Evolutionary conservation across 2,797 vertebrate species (phyloP), one percentile per base, ranked within the genome.

Genomic region (Choloepus didactylus): DNA sequence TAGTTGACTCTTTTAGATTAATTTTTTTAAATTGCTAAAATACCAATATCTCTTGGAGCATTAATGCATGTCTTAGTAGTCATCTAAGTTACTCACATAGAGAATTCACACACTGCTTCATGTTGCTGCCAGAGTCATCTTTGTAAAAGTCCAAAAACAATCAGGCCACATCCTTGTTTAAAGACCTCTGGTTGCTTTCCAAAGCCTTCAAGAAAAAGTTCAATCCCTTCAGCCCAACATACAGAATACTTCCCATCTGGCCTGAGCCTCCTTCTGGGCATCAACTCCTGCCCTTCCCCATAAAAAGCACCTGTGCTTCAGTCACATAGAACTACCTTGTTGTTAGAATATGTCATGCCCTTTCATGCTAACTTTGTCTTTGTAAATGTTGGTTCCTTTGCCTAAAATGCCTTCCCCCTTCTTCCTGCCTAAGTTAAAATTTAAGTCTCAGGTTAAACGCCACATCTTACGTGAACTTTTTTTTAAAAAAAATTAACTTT

Each of bases 11-110:
- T 82, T 89, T 87, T 64, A 44, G 66, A 56, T 73, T 56, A 9
- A 10, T 67, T 70, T 59, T 95, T 60, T 81, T 8, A 35, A 35
- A 70, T 82, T 79, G 54, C 27, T 86, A 64, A 92, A 66, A 87
- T 56, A 62, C 35, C 66, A 93, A 87, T 2, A 31, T 10, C 46
- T 49, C 29, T 76, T 85, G 9, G 18, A 87, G 56, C 87, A 56
- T 51, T 84, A 81, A 31, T 23, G 19, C 76, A n/a, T 66, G 44
- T 38, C 84, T 92, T 69, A 25, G 49, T 8, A 83, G 2, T 83
- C 31, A 31, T 31, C 69, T 95, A 83, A 86, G 0, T 9, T 49
- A 29, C 66, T 79, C 38, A 29, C 25, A 66, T 5, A 6, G 1
- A 35, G 14, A 73, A 77, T 9, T 54, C 14, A 75, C 21, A 49